Conservation (phyloP, 2,888 invertebrate genomes). For the Laspeyria flexula region DNA sequence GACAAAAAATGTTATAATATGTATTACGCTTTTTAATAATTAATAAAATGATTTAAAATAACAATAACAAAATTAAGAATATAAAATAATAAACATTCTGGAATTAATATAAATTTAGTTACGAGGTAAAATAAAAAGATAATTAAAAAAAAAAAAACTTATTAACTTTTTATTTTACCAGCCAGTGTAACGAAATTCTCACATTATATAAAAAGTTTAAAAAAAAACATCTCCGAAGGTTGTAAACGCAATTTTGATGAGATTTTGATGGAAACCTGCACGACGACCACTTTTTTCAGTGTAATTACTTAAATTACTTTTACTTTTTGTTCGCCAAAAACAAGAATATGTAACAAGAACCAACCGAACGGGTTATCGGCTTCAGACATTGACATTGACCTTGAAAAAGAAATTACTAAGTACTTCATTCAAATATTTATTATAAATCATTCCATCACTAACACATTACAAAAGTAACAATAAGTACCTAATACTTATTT, state of each 20-base stretch:
- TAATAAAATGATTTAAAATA: too few relatives aligned
- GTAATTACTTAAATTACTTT: constrained; percentile 21
- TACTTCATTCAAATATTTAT: not conserved
- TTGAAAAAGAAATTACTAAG: constrained; percentile 12
- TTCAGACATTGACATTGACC: constrained; percentile 11
- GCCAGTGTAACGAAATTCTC: not conserved
- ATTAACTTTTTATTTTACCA: not conserved
- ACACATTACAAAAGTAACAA: not conserved
- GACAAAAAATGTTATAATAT: too few relatives aligned
- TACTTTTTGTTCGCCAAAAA: constrained; percentile 16
- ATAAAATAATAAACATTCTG: too few relatives aligned
- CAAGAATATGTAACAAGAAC: not conserved
- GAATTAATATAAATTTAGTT: too few relatives aligned
- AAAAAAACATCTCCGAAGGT: not conserved
- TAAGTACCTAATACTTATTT: too few relatives aligned
- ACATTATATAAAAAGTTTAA: not conserved
- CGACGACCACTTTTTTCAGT: constrained; percentile 8
- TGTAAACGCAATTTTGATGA: constrained; percentile 6
- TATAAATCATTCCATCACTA: not conserved
- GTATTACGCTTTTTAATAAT: too few relatives aligned
- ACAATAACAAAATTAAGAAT: too few relatives aligned
- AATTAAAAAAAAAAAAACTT: too few relatives aligned
- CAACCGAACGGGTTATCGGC: constrained; percentile 5
- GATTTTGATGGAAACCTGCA: constrained; percentile 15
- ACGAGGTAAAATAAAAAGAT: too few relatives aligned